These are phyloP conservation scores for Petroica traversi DNA, from an alignment of 2,113 vertebrate species.

Conservation along the genomic window DNA sequence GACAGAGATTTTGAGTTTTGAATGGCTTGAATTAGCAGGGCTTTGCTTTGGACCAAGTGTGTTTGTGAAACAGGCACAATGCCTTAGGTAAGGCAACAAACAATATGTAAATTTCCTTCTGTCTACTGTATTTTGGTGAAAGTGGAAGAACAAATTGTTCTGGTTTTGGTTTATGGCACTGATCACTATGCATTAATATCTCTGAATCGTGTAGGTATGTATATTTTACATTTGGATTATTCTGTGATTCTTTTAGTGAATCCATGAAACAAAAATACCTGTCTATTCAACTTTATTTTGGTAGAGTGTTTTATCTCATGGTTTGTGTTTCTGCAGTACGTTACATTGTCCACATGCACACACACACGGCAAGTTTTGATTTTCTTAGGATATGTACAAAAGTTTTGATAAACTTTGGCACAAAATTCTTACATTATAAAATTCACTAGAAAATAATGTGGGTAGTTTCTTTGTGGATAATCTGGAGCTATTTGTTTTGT, in stretches of 20 bases:
- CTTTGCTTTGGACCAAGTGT: neutral
- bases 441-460: neutral
- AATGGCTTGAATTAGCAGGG: neutral
- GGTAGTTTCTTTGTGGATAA: neutral
- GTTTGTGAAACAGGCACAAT: neutral
- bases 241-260: neutral
- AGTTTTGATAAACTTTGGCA: neutral
- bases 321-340: neutral
- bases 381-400: neutral
- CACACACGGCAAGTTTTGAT: accelerated
- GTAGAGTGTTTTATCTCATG: neutral
- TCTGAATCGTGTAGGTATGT: neutral
- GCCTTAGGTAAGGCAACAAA: neutral
- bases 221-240: neutral
- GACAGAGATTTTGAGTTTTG: neutral
- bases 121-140: neutral
- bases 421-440: neutral
- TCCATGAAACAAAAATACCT: neutral
- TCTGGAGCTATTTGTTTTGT: neutral
- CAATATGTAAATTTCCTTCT: neutral
- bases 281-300: neutral
- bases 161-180: neutral
- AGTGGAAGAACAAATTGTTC: neutral
- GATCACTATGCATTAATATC: neutral
- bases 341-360: neutral